Evolutionary conservation across 2,113 vertebrate species (phyloP), one percentile per base, ranked within the genome.

Genomic region (Trochalopteron elliotii): DNA sequence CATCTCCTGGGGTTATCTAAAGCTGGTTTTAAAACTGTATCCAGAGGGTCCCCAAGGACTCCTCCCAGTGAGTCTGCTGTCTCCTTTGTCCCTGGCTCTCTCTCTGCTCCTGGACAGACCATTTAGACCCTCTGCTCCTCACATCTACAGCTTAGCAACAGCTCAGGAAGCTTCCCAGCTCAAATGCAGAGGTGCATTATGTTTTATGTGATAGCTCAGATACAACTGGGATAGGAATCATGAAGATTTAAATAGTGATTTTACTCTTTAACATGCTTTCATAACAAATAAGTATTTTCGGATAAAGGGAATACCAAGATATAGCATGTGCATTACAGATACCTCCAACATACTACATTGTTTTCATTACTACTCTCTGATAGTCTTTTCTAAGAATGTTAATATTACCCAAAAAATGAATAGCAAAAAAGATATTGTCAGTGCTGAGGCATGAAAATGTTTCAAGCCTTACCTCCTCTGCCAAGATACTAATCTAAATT

Each of bases 1-100:
- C 31, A 16, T 90, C 93, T 91, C 90, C 53, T 37, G 93, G 93
- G 96, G 31, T 90, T 94, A 88, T 93, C 85, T 71, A 93, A 92
- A 94, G 55, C 85, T 69, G 60, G 87, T 21, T 89, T 95, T 94
- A 92, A 88, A 78, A 56, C 68, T 39, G 47, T 64, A 47, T 35
- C 44, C 86, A 81, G 72, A 67, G 47, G 68, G 27, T 89, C 93
- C 47, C 91, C 18, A 6, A 60, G 77, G 93, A 63, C 42, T 74
- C 45, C 28, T 93, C 49, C n/a, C 0, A 53, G 53, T 0, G 17
- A 83, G 75, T 55, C 75, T 95, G 85, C 55, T 69, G 33, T 77
- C 63, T 83, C 45, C 44, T 93, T 91, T 96, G 72, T 90, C 60
- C 44, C 49, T 53, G 37, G 31, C 33, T 94, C 87, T 55, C 75